These are phyloP conservation scores for Ophonus ardosiacus DNA, from an alignment of 2,888 invertebrate species.

Conservation along the genomic window DNA sequence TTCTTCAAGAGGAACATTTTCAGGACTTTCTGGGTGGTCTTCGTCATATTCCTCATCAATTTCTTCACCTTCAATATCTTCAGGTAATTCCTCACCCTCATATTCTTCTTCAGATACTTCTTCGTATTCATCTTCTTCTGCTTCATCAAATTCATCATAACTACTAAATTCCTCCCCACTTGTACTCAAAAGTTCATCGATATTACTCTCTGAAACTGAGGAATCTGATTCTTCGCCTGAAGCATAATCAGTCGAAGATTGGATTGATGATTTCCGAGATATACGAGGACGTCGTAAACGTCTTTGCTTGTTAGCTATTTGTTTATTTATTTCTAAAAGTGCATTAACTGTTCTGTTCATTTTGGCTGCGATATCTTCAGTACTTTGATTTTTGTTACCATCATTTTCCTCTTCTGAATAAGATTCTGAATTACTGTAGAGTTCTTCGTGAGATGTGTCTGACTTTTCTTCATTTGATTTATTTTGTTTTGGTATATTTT, in stretches of 20 bases:
- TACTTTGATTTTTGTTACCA: slow-evolving; percentile 20
- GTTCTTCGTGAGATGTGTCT: slow-evolving; percentile 59
- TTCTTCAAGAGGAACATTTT: slow-evolving; percentile 48
- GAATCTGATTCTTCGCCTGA: slow-evolving; percentile 70
- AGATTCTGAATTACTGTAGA: slow-evolving; percentile 57
- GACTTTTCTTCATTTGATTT: slow-evolving; percentile 19
- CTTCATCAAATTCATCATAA: slow-evolving; percentile 71
- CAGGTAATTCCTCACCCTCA: slow-evolving; percentile 74
- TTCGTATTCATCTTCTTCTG: slow-evolving; percentile 75
- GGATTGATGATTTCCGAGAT: slow-evolving; percentile 24
- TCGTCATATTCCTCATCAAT: slow-evolving; percentile 71
- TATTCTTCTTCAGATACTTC: slow-evolving; percentile 72
- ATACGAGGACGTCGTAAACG: neutral
- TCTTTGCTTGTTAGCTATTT: slow-evolving; percentile 33
- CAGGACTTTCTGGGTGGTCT: slow-evolving; percentile 69
- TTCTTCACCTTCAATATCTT: slow-evolving; percentile 69
- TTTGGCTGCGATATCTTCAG: slow-evolving; percentile 69
- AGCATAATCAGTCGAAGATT: slow-evolving; percentile 42
- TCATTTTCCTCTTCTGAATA: slow-evolving; percentile 30
- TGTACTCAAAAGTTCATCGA: slow-evolving; percentile 73
- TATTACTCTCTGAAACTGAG: slow-evolving; percentile 75
- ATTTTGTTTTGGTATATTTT: neutral
- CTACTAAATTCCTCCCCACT: slow-evolving; percentile 71
- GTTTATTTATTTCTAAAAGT: slow-evolving; percentile 66
- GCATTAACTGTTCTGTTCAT: slow-evolving; percentile 67